Percentiles rank a stretch among this genome's conserved stretches.
Conservation (phyloP, 2,888 invertebrate genomes). For the Hemistola chrysoprasaria region DNA sequence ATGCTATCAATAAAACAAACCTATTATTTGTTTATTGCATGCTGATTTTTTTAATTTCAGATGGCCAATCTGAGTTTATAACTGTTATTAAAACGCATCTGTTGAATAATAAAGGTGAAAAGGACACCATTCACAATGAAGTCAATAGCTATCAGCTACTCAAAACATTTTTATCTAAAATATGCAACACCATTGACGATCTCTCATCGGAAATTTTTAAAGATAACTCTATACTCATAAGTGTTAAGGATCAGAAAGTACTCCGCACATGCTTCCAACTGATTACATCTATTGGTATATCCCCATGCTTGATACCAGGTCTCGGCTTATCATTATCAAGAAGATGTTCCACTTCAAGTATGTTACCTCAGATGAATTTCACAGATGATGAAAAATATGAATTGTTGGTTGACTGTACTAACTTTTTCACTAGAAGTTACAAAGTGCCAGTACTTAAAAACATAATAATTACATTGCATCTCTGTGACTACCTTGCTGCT, state of each 20-base stretch:
- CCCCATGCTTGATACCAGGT: slow-evolving; percentile 85
- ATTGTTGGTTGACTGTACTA: slow-evolving; percentile 71
- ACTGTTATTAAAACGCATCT: slow-evolving; percentile 30
- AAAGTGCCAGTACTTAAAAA: slow-evolving; percentile 76
- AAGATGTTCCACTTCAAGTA: slow-evolving; percentile 58
- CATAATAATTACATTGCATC: slow-evolving; percentile 79
- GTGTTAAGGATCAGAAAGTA: slow-evolving; percentile 85
- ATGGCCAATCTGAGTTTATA: slow-evolving; percentile 48
- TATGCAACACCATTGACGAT: slow-evolving; percentile 66
- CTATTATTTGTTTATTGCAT: too few species aligned
- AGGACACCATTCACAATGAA: slow-evolving; percentile 16
- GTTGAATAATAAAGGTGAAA: slow-evolving; percentile 18
- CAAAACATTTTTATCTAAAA: slow-evolving; percentile 66
- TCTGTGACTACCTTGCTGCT: slow-evolving; percentile 84
- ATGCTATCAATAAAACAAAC: too few species aligned
- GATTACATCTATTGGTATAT: slow-evolving; percentile 84
- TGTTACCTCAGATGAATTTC: slow-evolving; percentile 52
- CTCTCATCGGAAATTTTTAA: slow-evolving; percentile 49
- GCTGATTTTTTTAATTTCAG: too few species aligned
- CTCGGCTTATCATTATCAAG: slow-evolving; percentile 79
- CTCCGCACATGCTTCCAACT: slow-evolving; percentile 84
- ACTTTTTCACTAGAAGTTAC: slow-evolving; percentile 73
- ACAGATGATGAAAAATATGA: slow-evolving; percentile 77
- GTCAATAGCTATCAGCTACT: slow-evolving; percentile 38
- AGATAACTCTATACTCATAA: slow-evolving; percentile 74